Percentiles rank a stretch among this genome's conserved stretches.
Conservation (phyloP, 2,113 vertebrate genomes). For the Ailurus styani region DNA sequence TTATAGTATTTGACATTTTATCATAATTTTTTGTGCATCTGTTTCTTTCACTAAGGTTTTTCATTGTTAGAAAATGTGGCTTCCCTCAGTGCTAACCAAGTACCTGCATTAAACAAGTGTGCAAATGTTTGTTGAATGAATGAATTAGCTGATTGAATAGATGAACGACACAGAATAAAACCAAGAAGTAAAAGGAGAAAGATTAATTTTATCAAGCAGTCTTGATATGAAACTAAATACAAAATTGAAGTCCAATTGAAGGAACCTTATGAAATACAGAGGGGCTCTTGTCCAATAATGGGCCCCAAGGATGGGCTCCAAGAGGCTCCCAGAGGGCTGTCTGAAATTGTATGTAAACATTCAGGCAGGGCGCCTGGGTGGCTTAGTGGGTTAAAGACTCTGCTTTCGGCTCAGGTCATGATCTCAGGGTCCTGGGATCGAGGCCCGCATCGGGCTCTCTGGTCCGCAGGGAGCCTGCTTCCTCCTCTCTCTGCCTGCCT, state of each 20-base stretch:
- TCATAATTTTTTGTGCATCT: background rate
- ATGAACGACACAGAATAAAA: background rate
- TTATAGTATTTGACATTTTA: background rate
- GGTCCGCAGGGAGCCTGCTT: too few relatives aligned
- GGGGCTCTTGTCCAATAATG: background rate
- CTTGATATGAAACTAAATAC: conserved; percentile 7
- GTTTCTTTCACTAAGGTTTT: background rate
- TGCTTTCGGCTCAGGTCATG: too few relatives aligned
- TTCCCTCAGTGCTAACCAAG: background rate
- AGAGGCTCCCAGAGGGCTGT: background rate
- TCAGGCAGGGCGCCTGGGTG: too few relatives aligned
- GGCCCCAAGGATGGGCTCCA: background rate
- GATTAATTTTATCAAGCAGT: background rate
- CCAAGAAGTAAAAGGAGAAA: background rate
- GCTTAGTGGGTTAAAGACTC: too few relatives aligned
- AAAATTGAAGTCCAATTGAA: background rate
- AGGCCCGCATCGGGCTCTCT: too few relatives aligned
- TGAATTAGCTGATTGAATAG: background rate
- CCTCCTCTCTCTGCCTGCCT: too few relatives aligned
- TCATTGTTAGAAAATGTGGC: background rate
- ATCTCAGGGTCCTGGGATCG: too few relatives aligned
- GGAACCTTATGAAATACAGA: background rate
- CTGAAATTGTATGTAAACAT: background rate
- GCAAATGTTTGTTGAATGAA: background rate
- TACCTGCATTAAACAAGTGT: background rate